Base-by-base conservation (phyloP, 2,797 vertebrate species). In the Lagocephalus sceleratus region DNA sequence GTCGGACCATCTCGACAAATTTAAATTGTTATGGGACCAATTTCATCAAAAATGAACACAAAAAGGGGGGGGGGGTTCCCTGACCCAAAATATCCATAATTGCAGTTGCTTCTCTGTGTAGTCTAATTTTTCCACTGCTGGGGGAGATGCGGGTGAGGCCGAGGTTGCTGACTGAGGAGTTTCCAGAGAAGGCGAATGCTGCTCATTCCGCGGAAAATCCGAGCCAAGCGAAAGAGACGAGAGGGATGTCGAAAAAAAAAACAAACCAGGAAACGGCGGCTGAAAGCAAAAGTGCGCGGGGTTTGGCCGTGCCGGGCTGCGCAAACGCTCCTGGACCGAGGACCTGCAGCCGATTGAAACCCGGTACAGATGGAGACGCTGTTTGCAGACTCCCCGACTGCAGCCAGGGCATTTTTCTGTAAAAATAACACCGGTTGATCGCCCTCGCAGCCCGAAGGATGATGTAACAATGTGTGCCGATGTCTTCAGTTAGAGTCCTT, bases 101-200 rank as follows among this genome's bases (percentile, higher is more conserved):
- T 17, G 16, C 40, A 49, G 17, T 65, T 40, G 65, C 67, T 51
- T 7, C 26, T 59, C 35, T 5, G 6, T 57, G 48, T 70, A 42
- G 32, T 35, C 32, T 14, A 35, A 1, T 14, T 35, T 35, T 35
- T 35, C 32, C 71, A 52, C 15, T 46, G 41, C 25, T 59, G 26
- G 49, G 54, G 51, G 62, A 50, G 43, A 23, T 15, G 25, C 38
- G 47, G 59, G 63, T 76, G 64, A 78, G 51, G 47, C 53, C 23
- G 26, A 67, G 48, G 66, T 51, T 81, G 72, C 78, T 83, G 75
- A 79, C 53, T 49, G 51, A 60, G 66, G 25, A 53, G 23, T 85
- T 85, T 83, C 74, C 76, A 69, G 61, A 52, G 49, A 15, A 57
- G 57, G 67, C 46, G 51, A 67, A 16, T 60, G 19, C 22, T 2